Base-by-base conservation (phyloP, 1,140 invertebrate genomes). In the Drosophila sucinea region DNA sequence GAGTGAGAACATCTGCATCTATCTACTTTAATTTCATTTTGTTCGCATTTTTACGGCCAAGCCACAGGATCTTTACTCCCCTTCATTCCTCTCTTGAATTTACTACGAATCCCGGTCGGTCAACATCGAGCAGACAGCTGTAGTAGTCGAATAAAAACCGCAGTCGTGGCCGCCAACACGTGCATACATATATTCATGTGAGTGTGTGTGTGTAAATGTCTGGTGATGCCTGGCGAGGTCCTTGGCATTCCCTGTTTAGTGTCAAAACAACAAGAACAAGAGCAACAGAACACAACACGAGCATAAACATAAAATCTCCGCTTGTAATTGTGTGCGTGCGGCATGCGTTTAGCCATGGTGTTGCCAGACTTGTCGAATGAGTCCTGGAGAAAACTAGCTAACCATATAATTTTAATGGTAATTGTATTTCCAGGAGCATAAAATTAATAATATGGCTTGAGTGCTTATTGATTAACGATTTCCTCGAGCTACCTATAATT, bases 11-110 rank as follows among this genome's bases (percentile, higher is more conserved):
- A 82, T 79, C 76, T 87, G 84, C 67, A 83, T 55, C 76, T 82
- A 87, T 56, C 76, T 65, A 67, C 82, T 78, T 71, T 86, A 81
- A 77, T 86, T 77, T 81, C 64, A 81, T 81, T 17, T 70, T 77
- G 81, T 73, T 78, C 62, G 60, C 71, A 79, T 79, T 87, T 68
- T 78, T 79, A 82, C 51, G 83, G 58, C 61, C 74, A 58, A 60
- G 60, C 74, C 60, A 62, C 67, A 62, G 55, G 55, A 57, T 33
- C 44, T 38, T 3, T 38, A 55, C 54, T 44, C 30, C 33, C 54
- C 4, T 35, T 30, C 63, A 38, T 32, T 68, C 58, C 55, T 23
- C 38, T 41, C 10, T 7, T 58, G 56, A 29, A 40, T 41, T 38
- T 47, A 54, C 64, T 51, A 66, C 73, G 72, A 75, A 75, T 68